Evolutionary conservation across 2,888 invertebrate genomes (phyloP), one percentile per base, ranked within the genome.

Genomic region (Lymantria monacha): DNA sequence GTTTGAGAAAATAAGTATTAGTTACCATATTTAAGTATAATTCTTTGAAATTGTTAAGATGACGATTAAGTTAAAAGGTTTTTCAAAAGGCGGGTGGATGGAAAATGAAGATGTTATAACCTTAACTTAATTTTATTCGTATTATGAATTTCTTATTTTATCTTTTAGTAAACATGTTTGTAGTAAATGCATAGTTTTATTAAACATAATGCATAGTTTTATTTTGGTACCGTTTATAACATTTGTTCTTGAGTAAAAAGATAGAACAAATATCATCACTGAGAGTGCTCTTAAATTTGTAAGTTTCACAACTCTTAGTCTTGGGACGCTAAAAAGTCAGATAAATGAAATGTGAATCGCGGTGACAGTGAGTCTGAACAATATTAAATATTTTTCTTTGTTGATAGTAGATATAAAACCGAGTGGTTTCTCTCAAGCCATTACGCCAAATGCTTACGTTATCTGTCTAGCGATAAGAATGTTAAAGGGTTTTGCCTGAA

Each of bases 311-410:
- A 46, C 46, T 40, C 43, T 46, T 14, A 15, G 22, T 31, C 36
- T 30, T 38, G 51, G 44, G 43, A 37, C 44, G 22, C 47, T 30
- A 10, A 51, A 52, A 55, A 49, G 42, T 51, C 51, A 65, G 61
- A 69, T 71, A 74, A 76, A 74, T 62, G 70, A 69, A 66, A 66
- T 66, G 70, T 65, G 73, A 70, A 65, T 68, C 70, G 59, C 55
- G 60, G 50, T 61, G 62, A 54, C 68, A 68, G 33, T 33, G 33
- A 33, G 33, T 10, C 33, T 33, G 33, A 22, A 22, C 10, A 33
- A 33, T 33, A 33, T 33, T 33, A 33, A 33, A 33, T 33, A 33
- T 33, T 22, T 22, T 10, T 33, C 33, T 33, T 33, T 33, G 33
- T 33, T 33, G 33, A 33, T 33, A 33, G 33, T 33, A 33, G 33